A percentile compares a stretch with the other conserved stretches of the same genome.
Evolutionary conservation across 1,140 invertebrate genomes (phyloP).

Genomic region (Drosophila repletoides): DNA sequence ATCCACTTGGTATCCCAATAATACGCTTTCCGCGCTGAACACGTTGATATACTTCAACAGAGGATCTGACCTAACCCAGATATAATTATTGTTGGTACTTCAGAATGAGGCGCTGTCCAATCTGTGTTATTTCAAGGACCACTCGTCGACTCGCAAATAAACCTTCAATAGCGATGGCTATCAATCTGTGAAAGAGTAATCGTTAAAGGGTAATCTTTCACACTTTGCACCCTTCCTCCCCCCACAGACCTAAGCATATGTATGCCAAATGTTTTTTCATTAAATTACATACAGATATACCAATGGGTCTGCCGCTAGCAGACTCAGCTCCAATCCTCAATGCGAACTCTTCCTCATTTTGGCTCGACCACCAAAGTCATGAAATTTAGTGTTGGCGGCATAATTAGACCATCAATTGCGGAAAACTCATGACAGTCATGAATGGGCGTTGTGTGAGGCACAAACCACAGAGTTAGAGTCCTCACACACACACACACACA

Average conservation of each 20-base stretch:
- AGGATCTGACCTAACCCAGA: too few species aligned
- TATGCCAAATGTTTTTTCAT: conserved; percentile 66
- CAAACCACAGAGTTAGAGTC: conserved; percentile 39
- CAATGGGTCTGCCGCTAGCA: neutral
- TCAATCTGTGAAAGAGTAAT: conserved; percentile 34
- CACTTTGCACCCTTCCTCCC: conserved; percentile 11
- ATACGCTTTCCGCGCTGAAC: too few species aligned
- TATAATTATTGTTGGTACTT: too few species aligned
- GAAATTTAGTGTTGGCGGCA: conserved; percentile 81
- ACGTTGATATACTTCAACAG: too few species aligned
- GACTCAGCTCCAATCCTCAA: neutral
- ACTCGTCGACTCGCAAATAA: neutral
- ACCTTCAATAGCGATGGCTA: neutral
- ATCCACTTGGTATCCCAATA: too few species aligned
- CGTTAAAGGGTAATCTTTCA: conserved; percentile 34
- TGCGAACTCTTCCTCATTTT: conserved; percentile 22
- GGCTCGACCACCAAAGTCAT: conserved; percentile 67
- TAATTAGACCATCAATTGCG: conserved; percentile 82
- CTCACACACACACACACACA: conserved; percentile 2
- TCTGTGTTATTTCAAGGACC: conserved; percentile 8
- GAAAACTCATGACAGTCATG: conserved; percentile 81
- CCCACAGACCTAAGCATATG: neutral
- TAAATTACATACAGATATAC: conserved; percentile 65
- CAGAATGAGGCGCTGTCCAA: too few species aligned
- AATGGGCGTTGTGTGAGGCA: conserved; percentile 51